Conservation (phyloP, 2,113 vertebrate species). For the Chauna torquata region DNA sequence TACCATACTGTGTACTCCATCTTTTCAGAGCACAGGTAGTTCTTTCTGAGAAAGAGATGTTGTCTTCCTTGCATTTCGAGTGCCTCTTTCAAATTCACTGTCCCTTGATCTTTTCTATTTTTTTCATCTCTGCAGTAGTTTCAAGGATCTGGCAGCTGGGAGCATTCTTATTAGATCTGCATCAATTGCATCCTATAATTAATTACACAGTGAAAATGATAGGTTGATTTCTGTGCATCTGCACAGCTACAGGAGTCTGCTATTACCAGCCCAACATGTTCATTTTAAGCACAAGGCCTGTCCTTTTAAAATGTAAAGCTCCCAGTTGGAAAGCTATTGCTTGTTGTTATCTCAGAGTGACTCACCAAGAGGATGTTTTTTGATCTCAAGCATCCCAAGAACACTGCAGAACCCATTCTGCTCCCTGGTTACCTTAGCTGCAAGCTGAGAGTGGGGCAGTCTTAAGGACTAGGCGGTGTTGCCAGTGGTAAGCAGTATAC, state of each 20-base stretch:
- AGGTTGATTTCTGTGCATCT: constrained; percentile 58
- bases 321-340: not conserved
- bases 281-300: not conserved
- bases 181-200: constrained; percentile 66
- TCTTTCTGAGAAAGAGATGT: not conserved
- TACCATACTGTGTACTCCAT: not conserved
- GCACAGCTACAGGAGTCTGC: constrained; percentile 51
- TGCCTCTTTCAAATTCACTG: not conserved
- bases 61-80: not conserved
- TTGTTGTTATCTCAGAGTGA: not conserved
- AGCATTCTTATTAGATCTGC: constrained; percentile 64
- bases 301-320: not conserved
- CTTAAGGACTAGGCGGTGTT: not conserved
- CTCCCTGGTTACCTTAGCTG: not conserved
- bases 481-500: not conserved
- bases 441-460: not conserved
- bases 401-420: not conserved
- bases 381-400: not conserved
- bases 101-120: constrained; percentile 32
- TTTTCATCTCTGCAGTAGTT: constrained; percentile 24
- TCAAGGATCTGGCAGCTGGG: constrained; percentile 52
- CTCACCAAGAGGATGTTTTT: not conserved
- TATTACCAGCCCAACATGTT: constrained; percentile 9
- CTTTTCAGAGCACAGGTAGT: constrained; percentile 3
- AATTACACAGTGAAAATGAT: constrained; percentile 62